Base-by-base conservation (phyloP, 1,140 invertebrate genomes). In the Microplitis mediator region DNA sequence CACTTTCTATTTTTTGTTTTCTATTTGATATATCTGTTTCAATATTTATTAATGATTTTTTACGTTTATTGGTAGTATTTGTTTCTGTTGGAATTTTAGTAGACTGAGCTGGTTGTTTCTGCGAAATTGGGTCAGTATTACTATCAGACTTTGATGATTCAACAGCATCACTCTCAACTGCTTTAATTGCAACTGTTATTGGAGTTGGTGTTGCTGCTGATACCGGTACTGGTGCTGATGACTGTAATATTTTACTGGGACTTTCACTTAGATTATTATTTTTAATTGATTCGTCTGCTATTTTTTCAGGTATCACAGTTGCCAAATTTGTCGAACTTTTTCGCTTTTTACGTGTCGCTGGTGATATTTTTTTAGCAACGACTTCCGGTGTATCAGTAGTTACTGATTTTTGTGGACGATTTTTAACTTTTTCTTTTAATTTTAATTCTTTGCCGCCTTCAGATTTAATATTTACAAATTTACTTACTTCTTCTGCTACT, bases 371-470 rank as follows among this genome's bases (percentile, higher is more conserved):
- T 45, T 32, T 31, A 56, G 34, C 1, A 23, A 9, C 52, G 23
- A 2, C 9, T n/a, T 45, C 39, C 11, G 6, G 39, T 45, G 14
- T 11, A 51, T 62, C 4, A 36, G 6, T 16, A 32, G 52, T 51
- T n/a, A 35, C 56, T 11, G 58, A 62, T 4, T 51, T 64, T 61
- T 35, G n/a, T 4, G 50, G 51, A 31, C 52, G 45, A 52, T 67
- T 76, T 39, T 78, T 79, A 31, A 71, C 70, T 72, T 75, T 80
- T 74, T 76, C 78, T 13, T 75, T 83, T 3, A 84, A 64, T 67
- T 84, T 84, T 32, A 82, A 52, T 61, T 85, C 83, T 50, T 81
- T 86, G 3, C 70, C 65, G 1, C 82, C 80, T 69, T 85, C 82
- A 3, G 81, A 83, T 61, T 83, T 82, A 14, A 84, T 83, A 31